Evolutionary conservation across 2,113 vertebrate genomes (phyloP).

Genomic region (Cololabis saira): DNA sequence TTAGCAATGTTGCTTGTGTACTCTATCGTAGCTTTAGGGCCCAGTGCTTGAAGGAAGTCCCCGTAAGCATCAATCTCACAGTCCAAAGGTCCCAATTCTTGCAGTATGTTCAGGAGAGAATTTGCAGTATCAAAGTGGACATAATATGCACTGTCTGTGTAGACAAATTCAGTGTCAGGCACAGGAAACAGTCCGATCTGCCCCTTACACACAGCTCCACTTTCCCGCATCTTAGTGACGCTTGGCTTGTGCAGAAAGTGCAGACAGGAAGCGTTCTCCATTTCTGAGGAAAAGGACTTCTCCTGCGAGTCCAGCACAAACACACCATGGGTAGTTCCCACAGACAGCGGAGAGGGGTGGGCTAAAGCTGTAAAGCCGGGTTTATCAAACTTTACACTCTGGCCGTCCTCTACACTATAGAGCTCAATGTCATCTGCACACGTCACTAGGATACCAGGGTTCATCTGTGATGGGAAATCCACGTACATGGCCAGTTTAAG

Average conservation of each 20-base stretch:
- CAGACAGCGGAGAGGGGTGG: slow-evolving; percentile 86
- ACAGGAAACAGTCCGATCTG: slow-evolving; percentile 1
- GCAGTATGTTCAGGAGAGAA: slow-evolving; percentile 82
- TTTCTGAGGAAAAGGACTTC: slow-evolving; percentile 45
- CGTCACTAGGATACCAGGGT: slow-evolving; percentile 88
- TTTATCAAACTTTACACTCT: slow-evolving; percentile 81
- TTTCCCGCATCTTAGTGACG: slow-evolving; percentile 79
- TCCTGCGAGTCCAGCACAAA: slow-evolving; percentile 85
- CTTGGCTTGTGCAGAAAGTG: slow-evolving; percentile 93
- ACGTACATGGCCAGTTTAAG: slow-evolving; percentile 94
- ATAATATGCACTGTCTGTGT: slow-evolving; percentile 95
- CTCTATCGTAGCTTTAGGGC: slow-evolving; percentile 82
- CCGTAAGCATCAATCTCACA: slow-evolving; percentile 96
- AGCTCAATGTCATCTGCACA: slow-evolving; percentile 95
- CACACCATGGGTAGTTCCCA: slow-evolving; percentile 91
- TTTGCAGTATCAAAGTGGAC: slow-evolving; percentile 79
- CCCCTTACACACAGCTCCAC: slow-evolving; percentile 79
- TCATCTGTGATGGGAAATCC: slow-evolving; percentile 90
- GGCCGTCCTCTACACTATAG: slow-evolving; percentile 78
- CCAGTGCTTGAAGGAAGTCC: slow-evolving; percentile 94
- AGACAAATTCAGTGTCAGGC: slow-evolving; percentile 79
- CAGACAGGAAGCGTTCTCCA: slow-evolving; percentile 81
- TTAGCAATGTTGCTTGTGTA: slow-evolving; percentile 81
- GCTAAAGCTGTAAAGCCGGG: slow-evolving; percentile 92
- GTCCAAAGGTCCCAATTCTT: slow-evolving; percentile 76